phyloP scores from a whole-genome alignment of 2,888 invertebrate genomes.

The Netelia inedita region DNA sequence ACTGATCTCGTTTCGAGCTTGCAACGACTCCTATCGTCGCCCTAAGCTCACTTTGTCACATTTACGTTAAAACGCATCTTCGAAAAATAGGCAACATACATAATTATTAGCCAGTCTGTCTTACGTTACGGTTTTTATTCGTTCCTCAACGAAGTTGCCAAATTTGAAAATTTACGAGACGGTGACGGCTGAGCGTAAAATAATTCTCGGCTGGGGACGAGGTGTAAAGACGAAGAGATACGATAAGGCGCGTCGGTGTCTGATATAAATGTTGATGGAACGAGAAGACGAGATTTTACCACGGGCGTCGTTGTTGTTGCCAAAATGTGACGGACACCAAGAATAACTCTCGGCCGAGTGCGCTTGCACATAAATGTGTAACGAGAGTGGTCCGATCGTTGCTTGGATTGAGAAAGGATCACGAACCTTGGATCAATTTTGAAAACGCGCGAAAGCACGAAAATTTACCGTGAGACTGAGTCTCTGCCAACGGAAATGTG shows the following conservation, averaged over 20 bases:
- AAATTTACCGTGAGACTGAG: slow-evolving; percentile 21
- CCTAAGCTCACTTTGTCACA: not conserved
- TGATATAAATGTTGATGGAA: slow-evolving; percentile 16
- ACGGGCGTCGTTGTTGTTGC: slow-evolving; percentile 36
- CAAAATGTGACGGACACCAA: slow-evolving; percentile 54
- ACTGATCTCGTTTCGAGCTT: not conserved
- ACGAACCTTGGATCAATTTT: slow-evolving; percentile 51
- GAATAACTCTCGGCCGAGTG: slow-evolving; percentile 45
- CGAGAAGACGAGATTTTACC: slow-evolving; percentile 4
- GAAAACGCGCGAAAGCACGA: slow-evolving; percentile 16
- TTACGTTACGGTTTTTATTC: too few species aligned
- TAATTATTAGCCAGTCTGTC: too few species aligned
- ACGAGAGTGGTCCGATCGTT: slow-evolving; percentile 9
- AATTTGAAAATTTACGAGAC: not conserved
- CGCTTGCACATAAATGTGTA: slow-evolving; percentile 4
- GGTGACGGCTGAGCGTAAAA: not conserved
- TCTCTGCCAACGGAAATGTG: slow-evolving; percentile 44
- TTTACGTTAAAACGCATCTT: not conserved
- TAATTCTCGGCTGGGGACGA: not conserved
- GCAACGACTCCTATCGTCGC: not conserved
- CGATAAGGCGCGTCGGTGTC: not conserved
- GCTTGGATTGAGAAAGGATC: slow-evolving; percentile 32
- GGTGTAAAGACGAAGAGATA: not conserved
- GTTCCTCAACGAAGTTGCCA: not conserved
- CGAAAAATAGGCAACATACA: too few species aligned